Evolutionary conservation across 1,140 invertebrate genomes (phyloP).

Genomic region (Drosophila punjabiensis): DNA sequence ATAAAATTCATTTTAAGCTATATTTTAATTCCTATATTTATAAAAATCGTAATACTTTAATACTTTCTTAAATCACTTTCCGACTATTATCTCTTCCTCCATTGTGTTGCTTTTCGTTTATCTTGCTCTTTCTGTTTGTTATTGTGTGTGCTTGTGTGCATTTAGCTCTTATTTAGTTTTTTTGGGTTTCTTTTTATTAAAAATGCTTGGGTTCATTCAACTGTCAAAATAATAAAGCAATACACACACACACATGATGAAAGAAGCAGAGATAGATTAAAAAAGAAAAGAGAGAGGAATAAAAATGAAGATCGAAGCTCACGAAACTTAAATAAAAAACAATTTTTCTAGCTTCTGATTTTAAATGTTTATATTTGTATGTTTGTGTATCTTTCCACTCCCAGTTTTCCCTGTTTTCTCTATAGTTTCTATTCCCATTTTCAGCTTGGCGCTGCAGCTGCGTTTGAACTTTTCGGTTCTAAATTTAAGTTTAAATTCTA

Average conservation of each 20-base stretch:
- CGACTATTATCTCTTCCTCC: not conserved
- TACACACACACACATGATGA: constrained; percentile 39
- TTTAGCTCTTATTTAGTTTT: constrained; percentile 53
- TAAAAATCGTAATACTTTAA: no score
- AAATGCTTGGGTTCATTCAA: constrained; percentile 67
- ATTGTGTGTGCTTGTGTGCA: constrained; percentile 29
- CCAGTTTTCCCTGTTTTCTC: constrained; percentile 4
- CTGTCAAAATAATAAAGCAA: constrained; percentile 64
- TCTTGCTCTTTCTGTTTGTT: constrained; percentile 42
- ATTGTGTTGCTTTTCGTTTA: constrained; percentile 32
- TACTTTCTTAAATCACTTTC: not conserved
- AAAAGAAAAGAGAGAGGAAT: constrained; percentile 27
- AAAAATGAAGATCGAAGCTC: constrained; percentile 33
- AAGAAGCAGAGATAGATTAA: constrained; percentile 21
- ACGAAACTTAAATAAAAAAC: constrained; percentile 45
- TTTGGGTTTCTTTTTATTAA: constrained; percentile 32
- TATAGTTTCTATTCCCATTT: constrained; percentile 20
- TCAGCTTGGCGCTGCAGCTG: constrained; percentile 45
- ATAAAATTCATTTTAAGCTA: no score
- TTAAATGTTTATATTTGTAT: constrained; percentile 8
- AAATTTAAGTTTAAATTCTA: constrained; percentile 73
- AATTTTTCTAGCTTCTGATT: constrained; percentile 9
- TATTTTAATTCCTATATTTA: no score
- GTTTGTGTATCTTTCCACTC: constrained; percentile 6
- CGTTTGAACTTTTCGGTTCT: constrained; percentile 59